Conservation (phyloP, 2,113 vertebrate genomes). For the Oxygymnocypris stewartii region DNA sequence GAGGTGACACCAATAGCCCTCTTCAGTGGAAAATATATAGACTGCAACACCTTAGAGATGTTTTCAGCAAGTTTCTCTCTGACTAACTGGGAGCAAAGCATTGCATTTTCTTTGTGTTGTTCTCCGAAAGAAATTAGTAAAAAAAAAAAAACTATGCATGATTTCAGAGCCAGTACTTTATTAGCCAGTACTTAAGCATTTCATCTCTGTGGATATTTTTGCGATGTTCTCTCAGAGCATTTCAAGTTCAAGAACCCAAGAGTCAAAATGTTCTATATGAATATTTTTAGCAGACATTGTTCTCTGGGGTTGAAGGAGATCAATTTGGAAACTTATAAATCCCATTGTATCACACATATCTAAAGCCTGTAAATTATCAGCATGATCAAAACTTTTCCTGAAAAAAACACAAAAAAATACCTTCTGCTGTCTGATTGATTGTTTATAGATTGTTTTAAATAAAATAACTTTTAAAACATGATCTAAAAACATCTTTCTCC, state of each 20-base stretch:
- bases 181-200: background rate
- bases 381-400: background rate
- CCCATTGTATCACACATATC: too few relatives aligned
- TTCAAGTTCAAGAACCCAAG: background rate
- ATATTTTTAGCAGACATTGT: background rate
- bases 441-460: too few relatives aligned
- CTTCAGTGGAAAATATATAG: background rate
- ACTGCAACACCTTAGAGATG: background rate
- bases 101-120: background rate
- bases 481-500: too few relatives aligned
- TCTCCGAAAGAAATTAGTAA: background rate
- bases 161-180: background rate
- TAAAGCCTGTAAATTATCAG: background rate
- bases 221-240: background rate
- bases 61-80: slow-evolving; percentile 21
- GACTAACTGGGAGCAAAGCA: background rate
- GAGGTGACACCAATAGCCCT: background rate
- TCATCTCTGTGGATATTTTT: background rate
- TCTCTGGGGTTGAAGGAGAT: background rate
- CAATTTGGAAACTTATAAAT: background rate
- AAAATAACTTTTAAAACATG: too few relatives aligned
- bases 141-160: background rate
- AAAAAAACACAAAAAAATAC: too few relatives aligned
- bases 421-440: too few relatives aligned
- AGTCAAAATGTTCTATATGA: background rate